A percentile compares a stretch with the other conserved stretches of the same genome.
phyloP scores from a whole-genome alignment of 2,113 vertebrate genomes.

The Camelus bactrianus region DNA sequence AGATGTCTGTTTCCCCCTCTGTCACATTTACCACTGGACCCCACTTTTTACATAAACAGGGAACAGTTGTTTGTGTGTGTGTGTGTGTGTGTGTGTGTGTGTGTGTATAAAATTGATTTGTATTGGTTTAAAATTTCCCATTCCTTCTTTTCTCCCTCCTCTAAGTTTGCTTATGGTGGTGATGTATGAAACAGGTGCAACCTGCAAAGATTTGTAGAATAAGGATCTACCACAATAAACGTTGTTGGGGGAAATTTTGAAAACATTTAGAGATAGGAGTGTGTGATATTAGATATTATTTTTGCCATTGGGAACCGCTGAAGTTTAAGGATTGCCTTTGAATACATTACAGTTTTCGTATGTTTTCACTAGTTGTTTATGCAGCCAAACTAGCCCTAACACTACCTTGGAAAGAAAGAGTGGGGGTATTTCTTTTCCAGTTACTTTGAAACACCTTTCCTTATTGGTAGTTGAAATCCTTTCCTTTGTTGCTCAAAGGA shows the following conservation, averaged over 20 bases:
- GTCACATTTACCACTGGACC: not conserved
- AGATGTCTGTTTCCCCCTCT: not conserved
- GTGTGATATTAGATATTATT: not conserved
- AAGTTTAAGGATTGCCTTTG: not conserved
- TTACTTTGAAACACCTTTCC: slow-evolving; percentile 26
- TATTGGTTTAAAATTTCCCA: slow-evolving; percentile 34
- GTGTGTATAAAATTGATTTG: not conserved
- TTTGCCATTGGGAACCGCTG: not conserved
- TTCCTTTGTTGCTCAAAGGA: not conserved
- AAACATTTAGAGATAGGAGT: not conserved
- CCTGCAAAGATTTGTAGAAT: slow-evolving; percentile 10
- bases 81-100: not conserved
- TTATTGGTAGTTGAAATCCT: slow-evolving; percentile 11
- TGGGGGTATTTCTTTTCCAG: not conserved
- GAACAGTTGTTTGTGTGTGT: not conserved
- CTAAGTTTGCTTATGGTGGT: not conserved
- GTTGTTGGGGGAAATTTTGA: not conserved
- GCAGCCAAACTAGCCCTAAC: not conserved
- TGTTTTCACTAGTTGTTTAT: not conserved
- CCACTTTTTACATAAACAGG: not conserved
- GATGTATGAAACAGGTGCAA: slow-evolving; percentile 27
- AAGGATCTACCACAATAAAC: not conserved
- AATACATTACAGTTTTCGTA: not conserved
- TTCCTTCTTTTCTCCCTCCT: not conserved
- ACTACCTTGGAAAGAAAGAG: not conserved